Percentiles rank a stretch among this genome's conserved stretches.
Evolutionary conservation across 1,140 invertebrate genomes (phyloP).

Genomic region (Ostrea denselamellosa): DNA sequence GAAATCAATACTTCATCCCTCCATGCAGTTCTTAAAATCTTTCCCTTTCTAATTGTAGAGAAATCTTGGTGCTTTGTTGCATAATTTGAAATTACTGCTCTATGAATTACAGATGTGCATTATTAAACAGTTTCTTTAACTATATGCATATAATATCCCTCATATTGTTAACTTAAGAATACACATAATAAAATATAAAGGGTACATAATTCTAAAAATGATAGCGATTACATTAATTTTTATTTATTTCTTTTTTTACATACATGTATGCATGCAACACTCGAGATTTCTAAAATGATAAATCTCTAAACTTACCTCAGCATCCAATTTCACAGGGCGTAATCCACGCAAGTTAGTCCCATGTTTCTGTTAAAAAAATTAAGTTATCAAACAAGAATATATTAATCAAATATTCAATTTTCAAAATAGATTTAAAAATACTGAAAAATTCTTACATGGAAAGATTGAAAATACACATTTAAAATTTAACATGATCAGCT

Average conservation of each 20-base stretch:
- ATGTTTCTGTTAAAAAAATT: constrained; percentile 89
- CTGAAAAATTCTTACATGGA: neutral
- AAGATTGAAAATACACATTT: neutral
- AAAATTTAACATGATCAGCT: neutral
- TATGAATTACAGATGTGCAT: too few relatives aligned
- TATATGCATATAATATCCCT: too few relatives aligned
- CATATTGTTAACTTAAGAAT: too few relatives aligned
- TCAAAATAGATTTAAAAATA: neutral
- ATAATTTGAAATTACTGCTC: neutral
- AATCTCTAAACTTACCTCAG: constrained; percentile 82
- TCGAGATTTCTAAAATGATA: neutral
- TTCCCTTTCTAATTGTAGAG: neutral
- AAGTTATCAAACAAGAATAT: neutral
- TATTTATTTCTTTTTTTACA: too few relatives aligned
- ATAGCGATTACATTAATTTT: too few relatives aligned
- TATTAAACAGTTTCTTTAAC: too few relatives aligned
- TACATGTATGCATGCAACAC: too few relatives aligned
- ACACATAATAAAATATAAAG: too few relatives aligned
- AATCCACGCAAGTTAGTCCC: constrained; percentile 96
- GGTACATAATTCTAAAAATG: too few relatives aligned
- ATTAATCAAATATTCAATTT: neutral
- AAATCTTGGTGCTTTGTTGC: neutral
- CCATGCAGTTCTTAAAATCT: neutral
- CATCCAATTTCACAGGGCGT: constrained; percentile 92
- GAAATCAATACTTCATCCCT: constrained; percentile 14